Evolutionary conservation across 2,113 vertebrate species (phyloP).

Genomic region (Phylloscopus trochiloides): DNA sequence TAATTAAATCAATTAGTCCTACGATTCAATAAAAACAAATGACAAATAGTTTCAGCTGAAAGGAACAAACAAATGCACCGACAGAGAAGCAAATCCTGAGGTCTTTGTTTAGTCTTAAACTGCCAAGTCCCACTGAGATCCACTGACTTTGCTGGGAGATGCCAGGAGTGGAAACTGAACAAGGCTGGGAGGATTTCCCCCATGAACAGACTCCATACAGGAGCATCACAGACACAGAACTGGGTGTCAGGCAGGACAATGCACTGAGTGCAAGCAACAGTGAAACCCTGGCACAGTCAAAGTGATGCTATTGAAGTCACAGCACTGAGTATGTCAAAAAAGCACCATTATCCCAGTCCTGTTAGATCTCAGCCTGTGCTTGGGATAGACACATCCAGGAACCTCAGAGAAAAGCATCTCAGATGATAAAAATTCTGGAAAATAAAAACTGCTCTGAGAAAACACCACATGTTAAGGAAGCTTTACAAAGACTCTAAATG

Average conservation of each 20-base stretch:
- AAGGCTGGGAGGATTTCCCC: background rate
- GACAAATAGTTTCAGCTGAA: constrained; percentile 1
- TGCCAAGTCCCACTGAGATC: constrained; percentile 4
- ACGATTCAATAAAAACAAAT: constrained; percentile 14
- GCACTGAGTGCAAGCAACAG: background rate
- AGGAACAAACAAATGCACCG: constrained; percentile 11
- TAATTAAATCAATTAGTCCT: constrained; percentile 40
- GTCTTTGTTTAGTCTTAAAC: constrained; percentile 11
- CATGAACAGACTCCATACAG: background rate
- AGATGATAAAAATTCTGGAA: constrained; percentile 32
- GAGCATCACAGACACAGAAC: background rate
- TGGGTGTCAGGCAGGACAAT: background rate
- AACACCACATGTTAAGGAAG: background rate
- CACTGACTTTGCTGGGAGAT: background rate
- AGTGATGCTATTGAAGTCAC: constrained; percentile 32
- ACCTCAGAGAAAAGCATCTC: background rate
- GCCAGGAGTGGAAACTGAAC: background rate
- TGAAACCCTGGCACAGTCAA: background rate
- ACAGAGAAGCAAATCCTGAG: background rate
- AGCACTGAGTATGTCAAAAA: constrained; percentile 24
- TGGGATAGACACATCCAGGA: constrained; percentile 21
- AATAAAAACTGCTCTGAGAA: constrained; percentile 2
- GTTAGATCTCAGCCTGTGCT: background rate
- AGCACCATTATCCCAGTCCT: background rate
- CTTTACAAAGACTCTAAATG: background rate